Evolutionary conservation across 2,797 vertebrate genomes (phyloP).

Genomic region (Enteromius unitaeniatus): DNA sequence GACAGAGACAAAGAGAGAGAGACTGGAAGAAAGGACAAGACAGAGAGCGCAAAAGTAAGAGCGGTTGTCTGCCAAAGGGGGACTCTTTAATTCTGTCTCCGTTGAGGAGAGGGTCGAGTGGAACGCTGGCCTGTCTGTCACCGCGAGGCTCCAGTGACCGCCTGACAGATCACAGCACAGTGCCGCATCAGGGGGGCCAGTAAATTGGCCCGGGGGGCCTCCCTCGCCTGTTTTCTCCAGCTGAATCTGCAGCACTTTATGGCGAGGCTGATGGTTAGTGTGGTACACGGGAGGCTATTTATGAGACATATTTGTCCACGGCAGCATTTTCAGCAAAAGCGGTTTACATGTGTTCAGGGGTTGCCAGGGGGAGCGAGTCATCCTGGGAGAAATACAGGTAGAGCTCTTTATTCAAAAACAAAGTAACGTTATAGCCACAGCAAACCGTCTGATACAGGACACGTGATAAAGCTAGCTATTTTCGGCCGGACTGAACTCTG

Average conservation of each 20-base stretch:
- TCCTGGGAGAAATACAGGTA: slow-evolving; percentile 50
- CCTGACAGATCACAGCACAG: slow-evolving; percentile 63
- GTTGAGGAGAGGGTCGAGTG: slow-evolving; percentile 61
- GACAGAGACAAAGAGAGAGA: slow-evolving; percentile 56
- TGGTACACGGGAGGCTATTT: slow-evolving; percentile 52
- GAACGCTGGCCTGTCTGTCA: slow-evolving; percentile 68
- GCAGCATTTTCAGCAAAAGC: slow-evolving; percentile 55
- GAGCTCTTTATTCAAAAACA: slow-evolving; percentile 50
- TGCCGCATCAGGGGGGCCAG: slow-evolving; percentile 56
- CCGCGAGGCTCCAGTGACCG: slow-evolving; percentile 62
- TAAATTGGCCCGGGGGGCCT: slow-evolving; percentile 64
- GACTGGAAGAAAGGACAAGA: slow-evolving; percentile 42
- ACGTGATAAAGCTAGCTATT: slow-evolving; percentile 40
- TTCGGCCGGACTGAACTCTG: slow-evolving; percentile 24
- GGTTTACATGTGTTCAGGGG: slow-evolving; percentile 55
- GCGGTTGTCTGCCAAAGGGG: slow-evolving; percentile 53
- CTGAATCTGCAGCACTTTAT: slow-evolving; percentile 42
- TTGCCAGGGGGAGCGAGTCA: slow-evolving; percentile 36
- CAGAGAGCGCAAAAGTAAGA: slow-evolving; percentile 30
- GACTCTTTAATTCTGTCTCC: slow-evolving; percentile 67
- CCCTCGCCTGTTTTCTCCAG: slow-evolving; percentile 44
- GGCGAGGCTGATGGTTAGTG: slow-evolving; percentile 41
- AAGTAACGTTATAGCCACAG: slow-evolving; percentile 27
- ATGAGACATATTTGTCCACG: slow-evolving; percentile 49
- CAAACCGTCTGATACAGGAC: slow-evolving; percentile 31